These are phyloP conservation scores for Falcunculus frontatus DNA, from an alignment of 2,113 vertebrate genomes.

Conservation along the genomic window DNA sequence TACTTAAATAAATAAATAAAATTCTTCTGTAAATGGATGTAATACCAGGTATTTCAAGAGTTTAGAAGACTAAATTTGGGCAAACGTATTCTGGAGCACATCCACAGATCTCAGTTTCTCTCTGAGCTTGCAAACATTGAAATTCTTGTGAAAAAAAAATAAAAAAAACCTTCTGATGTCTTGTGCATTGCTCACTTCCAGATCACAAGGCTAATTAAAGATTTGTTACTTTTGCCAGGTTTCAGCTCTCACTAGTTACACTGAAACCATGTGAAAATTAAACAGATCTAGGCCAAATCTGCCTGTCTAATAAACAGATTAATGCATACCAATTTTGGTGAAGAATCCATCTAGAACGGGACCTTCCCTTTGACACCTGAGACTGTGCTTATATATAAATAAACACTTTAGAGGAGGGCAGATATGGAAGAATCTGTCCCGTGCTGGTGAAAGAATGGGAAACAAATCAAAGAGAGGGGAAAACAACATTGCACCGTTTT, in stretches of 20 bases:
- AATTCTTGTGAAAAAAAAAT: neutral
- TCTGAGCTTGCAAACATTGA: neutral
- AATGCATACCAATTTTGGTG: neutral
- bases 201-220: neutral
- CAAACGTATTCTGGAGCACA: neutral
- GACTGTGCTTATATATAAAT: neutral
- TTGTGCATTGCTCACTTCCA: neutral
- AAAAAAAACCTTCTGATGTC: no score
- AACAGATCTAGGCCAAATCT: neutral
- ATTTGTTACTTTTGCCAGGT: neutral
- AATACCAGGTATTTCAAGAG: neutral
- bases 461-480: neutral
- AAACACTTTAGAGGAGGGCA: neutral
- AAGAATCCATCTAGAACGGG: neutral
- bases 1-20: neutral
- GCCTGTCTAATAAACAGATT: neutral
- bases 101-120: neutral
- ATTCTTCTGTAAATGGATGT: neutral
- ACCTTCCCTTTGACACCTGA: neutral
- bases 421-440: fast-evolving
- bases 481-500: neutral
- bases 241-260: neutral
- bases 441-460: neutral
- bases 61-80: neutral
- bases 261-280: neutral